These are phyloP conservation scores for Microcebus murinus DNA, from an alignment of 2,113 vertebrate species.

Conservation along the genomic window DNA sequence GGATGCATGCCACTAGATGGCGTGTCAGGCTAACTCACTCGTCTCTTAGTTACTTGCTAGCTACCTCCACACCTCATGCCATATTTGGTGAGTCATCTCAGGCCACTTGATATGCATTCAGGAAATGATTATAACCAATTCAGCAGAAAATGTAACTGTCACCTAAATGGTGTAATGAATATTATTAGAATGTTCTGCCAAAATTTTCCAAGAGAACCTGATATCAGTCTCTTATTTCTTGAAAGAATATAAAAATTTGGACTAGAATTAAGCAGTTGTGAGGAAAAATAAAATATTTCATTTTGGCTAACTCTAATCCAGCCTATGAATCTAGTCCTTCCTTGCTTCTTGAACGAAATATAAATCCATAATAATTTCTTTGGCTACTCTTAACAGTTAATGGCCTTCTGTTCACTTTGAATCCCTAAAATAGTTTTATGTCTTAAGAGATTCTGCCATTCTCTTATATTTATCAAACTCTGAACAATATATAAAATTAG, in stretches of 20 bases:
- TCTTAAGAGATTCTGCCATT: background rate
- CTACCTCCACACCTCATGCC: accelerated
- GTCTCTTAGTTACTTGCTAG: accelerated
- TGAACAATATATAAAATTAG: background rate
- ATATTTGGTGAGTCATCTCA: background rate
- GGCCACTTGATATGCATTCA: background rate
- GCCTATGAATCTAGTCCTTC: background rate
- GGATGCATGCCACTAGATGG: conserved; percentile 37
- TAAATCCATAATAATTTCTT: background rate
- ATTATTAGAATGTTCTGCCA: conserved; percentile 26
- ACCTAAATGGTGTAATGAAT: background rate
- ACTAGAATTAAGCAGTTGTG: background rate
- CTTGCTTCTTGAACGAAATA: conserved; percentile 3
- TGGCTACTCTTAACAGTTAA: background rate
- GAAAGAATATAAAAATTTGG: background rate
- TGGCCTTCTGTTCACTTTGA: background rate
- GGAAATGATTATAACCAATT: background rate
- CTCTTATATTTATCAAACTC: background rate
- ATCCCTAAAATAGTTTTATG: background rate
- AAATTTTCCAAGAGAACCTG: background rate
- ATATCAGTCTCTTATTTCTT: conserved; percentile 36
- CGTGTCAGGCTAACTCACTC: background rate
- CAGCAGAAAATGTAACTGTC: conserved; percentile 9
- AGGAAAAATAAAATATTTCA: background rate
- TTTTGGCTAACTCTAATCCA: background rate